These are phyloP conservation scores for Nysson spinosus DNA, from an alignment of 2,888 invertebrate genomes.

Conservation along the genomic window DNA sequence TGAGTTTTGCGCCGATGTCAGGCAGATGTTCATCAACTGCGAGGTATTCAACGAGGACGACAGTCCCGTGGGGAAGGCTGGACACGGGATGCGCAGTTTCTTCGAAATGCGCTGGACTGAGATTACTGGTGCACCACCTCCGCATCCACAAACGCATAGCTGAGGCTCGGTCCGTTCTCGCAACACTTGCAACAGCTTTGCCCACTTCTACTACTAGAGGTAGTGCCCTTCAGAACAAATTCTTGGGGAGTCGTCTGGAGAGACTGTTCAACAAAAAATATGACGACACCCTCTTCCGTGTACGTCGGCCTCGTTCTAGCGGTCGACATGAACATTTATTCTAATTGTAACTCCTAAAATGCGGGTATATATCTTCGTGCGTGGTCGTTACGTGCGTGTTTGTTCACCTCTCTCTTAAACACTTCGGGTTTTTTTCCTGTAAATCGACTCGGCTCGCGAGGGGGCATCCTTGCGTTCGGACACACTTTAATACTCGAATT, in stretches of 20 bases:
- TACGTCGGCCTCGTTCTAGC: slow-evolving; percentile 72
- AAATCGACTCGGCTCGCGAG: background rate
- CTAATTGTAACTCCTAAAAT: slow-evolving; percentile 30
- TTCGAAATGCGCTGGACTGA: slow-evolving; percentile 94
- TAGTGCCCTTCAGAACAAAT: slow-evolving; percentile 4
- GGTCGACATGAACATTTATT: slow-evolving; percentile 52
- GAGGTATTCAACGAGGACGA: slow-evolving; percentile 99
- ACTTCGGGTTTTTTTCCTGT: slow-evolving; percentile 27
- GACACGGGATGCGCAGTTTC: slow-evolving; percentile 94
- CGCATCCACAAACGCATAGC: slow-evolving; percentile 72
- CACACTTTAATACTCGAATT: slow-evolving; percentile 21
- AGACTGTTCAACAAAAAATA: slow-evolving; percentile 19
- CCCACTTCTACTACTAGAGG: slow-evolving; percentile 75
- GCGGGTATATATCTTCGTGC: slow-evolving; percentile 29
- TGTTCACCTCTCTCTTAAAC: slow-evolving; percentile 6
- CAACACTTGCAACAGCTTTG: slow-evolving; percentile 76
- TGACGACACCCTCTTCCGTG: slow-evolving; percentile 16
- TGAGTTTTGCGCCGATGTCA: slow-evolving; percentile 94
- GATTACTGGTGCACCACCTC: slow-evolving; percentile 78
- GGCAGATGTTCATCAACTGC: slow-evolving; percentile 98
- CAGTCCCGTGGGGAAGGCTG: slow-evolving; percentile 97
- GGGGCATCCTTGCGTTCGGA: background rate
- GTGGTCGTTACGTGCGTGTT: slow-evolving; percentile 25
- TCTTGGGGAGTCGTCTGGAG: slow-evolving; percentile 21
- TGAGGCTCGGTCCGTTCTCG: slow-evolving; percentile 76